phyloP scores from a whole-genome alignment of 2,888 invertebrate species.

The Oasisia sp. region DNA sequence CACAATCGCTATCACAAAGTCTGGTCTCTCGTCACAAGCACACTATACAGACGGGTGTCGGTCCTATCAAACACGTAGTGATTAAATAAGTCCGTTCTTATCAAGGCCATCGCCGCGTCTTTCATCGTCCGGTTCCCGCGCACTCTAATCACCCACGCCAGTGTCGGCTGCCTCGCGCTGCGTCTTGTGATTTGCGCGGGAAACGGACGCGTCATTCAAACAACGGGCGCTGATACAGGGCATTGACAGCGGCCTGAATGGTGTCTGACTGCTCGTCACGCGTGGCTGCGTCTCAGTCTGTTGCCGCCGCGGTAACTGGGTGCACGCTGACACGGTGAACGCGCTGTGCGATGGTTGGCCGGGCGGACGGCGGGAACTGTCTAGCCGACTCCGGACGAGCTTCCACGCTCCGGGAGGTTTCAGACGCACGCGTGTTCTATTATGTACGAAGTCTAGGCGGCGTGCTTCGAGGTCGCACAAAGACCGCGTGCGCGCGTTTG shows the following conservation, averaged over 20 bases:
- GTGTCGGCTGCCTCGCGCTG: background rate
- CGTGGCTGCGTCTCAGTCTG: background rate
- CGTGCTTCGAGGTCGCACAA: background rate
- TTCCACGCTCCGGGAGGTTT: background rate
- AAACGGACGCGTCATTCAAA: background rate
- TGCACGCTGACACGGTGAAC: background rate
- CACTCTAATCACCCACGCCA: background rate
- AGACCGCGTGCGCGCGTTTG: background rate
- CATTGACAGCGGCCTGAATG: background rate
- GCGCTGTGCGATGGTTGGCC: background rate
- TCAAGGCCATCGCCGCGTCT: background rate
- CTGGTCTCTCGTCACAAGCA: background rate
- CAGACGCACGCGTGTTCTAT: background rate
- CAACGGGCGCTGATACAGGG: background rate
- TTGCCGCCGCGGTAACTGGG: background rate
- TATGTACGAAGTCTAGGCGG: background rate
- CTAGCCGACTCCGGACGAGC: background rate
- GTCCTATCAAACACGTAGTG: background rate
- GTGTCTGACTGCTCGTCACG: background rate
- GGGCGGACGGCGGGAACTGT: background rate
- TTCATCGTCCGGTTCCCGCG: background rate
- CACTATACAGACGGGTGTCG: background rate
- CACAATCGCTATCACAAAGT: background rate
- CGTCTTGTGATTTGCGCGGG: background rate
- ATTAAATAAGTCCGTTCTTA: conserved; percentile 3